Conservation (phyloP, 2,113 vertebrate species). For the Pygoscelis adeliae region DNA sequence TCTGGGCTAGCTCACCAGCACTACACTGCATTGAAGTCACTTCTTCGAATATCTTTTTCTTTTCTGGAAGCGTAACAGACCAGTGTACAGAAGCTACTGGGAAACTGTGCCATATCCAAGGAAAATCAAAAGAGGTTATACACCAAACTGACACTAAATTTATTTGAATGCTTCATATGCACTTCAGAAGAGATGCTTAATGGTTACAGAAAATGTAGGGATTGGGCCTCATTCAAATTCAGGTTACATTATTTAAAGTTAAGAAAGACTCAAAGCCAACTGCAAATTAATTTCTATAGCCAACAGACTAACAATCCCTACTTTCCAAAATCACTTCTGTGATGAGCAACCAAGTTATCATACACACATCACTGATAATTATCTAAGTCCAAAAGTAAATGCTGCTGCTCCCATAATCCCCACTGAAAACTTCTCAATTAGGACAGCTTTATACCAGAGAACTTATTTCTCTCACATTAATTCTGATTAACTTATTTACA, state of each 20-base stretch:
- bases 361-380: background rate
- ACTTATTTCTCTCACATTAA: background rate
- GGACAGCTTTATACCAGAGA: background rate
- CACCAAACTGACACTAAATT: background rate
- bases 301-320: background rate
- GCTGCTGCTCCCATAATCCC: background rate
- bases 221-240: background rate
- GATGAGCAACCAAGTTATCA: background rate
- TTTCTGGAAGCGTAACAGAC: background rate
- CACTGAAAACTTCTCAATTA: background rate
- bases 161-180: background rate
- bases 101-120: background rate
- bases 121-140: background rate
- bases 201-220: background rate
- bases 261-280: background rate
- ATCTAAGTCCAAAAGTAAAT: background rate
- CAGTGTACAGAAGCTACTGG: background rate
- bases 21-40: background rate
- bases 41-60: background rate
- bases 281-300: background rate
- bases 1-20: background rate
- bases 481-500: background rate
- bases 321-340: background rate
- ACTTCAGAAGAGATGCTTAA: background rate
- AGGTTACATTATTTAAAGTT: background rate